Percentiles rank a stretch among this genome's conserved stretches.
Evolutionary conservation across 1,140 invertebrate genomes (phyloP).

Genomic region (Neodiprion fabricii): DNA sequence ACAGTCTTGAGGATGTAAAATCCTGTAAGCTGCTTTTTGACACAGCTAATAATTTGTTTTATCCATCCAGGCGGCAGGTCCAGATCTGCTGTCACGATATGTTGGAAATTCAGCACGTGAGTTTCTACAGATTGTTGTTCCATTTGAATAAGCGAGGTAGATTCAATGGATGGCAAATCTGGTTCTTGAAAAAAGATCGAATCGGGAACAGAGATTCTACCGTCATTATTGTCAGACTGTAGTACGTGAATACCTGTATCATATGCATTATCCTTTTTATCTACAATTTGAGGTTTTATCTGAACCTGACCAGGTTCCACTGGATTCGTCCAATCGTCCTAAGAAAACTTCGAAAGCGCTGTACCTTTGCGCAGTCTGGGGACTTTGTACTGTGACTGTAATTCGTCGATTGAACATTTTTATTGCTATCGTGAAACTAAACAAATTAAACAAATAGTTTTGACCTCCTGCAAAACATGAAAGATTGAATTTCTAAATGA

Average conservation of each 20-base stretch:
- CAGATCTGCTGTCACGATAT: not conserved
- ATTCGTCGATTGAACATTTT: not conserved
- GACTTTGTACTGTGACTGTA: slow-evolving; percentile 13
- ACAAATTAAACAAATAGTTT: too few species aligned
- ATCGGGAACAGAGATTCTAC: not conserved
- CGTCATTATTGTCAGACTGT: too few species aligned
- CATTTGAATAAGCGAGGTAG: not conserved
- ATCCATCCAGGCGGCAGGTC: slow-evolving; percentile 9
- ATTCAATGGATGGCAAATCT: not conserved
- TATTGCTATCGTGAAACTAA: too few species aligned
- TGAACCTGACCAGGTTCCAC: too few species aligned
- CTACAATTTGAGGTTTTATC: too few species aligned
- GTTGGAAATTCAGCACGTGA: not conserved
- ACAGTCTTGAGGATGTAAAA: not conserved
- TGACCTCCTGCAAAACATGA: too few species aligned
- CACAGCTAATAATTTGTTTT: too few species aligned
- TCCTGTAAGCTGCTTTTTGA: too few species aligned
- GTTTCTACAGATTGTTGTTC: too few species aligned
- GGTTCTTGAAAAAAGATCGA: not conserved
- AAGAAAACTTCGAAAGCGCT: slow-evolving; percentile 6
- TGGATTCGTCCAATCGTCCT: not conserved
- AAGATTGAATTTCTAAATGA: not conserved
- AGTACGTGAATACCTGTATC: too few species aligned
- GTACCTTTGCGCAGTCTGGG: slow-evolving; percentile 9
- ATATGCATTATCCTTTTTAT: too few species aligned